phyloP scores from a whole-genome alignment of 2,888 invertebrate species.

The Amiota mariae region DNA sequence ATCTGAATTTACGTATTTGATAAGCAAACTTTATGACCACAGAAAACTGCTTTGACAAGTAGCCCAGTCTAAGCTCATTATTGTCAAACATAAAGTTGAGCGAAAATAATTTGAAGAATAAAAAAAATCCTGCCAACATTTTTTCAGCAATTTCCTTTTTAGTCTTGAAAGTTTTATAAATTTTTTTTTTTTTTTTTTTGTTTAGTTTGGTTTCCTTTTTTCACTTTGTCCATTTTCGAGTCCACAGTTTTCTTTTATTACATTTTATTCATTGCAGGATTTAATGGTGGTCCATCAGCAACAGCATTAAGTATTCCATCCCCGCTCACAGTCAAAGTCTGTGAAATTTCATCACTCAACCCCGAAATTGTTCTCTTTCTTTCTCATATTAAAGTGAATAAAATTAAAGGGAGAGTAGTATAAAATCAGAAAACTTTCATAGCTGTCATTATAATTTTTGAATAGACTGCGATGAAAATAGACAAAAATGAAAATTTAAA shows the following conservation, averaged over 20 bases:
- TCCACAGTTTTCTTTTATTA: background rate
- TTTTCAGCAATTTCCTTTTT: constrained; percentile 4
- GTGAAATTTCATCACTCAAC: constrained; percentile 4
- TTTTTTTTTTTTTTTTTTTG: too few relatives aligned
- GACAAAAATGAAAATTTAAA: background rate
- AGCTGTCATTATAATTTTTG: constrained; percentile 63
- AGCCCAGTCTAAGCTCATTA: constrained; percentile 65
- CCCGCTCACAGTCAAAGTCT: background rate
- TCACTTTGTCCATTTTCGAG: background rate
- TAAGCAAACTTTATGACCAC: constrained; percentile 16
- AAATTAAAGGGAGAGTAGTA: constrained; percentile 36
- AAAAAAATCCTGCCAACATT: background rate
- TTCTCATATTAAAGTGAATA: constrained; percentile 25
- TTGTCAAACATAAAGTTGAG: constrained; percentile 33
- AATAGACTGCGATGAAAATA: background rate
- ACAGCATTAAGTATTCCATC: too few relatives aligned
- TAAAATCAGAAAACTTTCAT: constrained; percentile 54
- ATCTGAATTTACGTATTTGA: too few relatives aligned
- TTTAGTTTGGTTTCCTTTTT: background rate
- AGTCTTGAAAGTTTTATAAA: constrained; percentile 25
- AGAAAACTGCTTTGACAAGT: constrained; percentile 62
- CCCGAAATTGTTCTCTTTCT: constrained; percentile 2
- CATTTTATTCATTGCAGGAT: background rate
- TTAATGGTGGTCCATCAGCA: background rate
- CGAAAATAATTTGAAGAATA: background rate